Conservation (phyloP, 2,888 invertebrate species). For the Drosophila dives region DNA sequence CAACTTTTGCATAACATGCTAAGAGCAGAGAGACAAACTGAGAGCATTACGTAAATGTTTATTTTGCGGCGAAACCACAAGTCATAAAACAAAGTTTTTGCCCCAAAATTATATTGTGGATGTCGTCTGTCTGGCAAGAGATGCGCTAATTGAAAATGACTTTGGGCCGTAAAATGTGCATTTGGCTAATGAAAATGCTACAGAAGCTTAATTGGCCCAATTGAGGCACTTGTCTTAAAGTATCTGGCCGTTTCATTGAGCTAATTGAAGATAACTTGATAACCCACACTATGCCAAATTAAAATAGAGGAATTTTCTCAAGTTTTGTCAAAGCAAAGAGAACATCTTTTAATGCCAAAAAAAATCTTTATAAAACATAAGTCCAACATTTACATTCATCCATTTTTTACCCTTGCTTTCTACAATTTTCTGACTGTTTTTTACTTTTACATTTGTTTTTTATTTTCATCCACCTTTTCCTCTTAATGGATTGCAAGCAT, state of each 20-base stretch:
- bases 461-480: slow-evolving; percentile 42
- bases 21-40: slow-evolving; percentile 51
- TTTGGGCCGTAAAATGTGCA: slow-evolving; percentile 43
- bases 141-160: slow-evolving; percentile 70
- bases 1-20: slow-evolving; percentile 74
- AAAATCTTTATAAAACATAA: background rate
- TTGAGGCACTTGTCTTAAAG: slow-evolving; percentile 41
- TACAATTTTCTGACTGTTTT: background rate
- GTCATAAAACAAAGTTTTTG: slow-evolving; percentile 76
- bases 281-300: slow-evolving; percentile 1
- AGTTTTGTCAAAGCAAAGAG: slow-evolving; percentile 6
- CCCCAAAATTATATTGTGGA: slow-evolving; percentile 64
- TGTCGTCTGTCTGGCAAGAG: slow-evolving; percentile 37
- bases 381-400: background rate
- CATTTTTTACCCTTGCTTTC: background rate
- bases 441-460: slow-evolving; percentile 40
- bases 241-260: slow-evolving; percentile 14
- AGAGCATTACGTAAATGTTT: slow-evolving; percentile 74
- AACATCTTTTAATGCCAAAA: background rate
- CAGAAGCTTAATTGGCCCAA: slow-evolving; percentile 48
- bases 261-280: slow-evolving; percentile 42
- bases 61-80: slow-evolving; percentile 65
- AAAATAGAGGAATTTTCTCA: slow-evolving; percentile 1
- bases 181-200: slow-evolving; percentile 50
- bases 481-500: slow-evolving; percentile 33